Base-by-base conservation (phyloP, 1,140 invertebrate genomes). In the Holcopasites calliopsidis region DNA sequence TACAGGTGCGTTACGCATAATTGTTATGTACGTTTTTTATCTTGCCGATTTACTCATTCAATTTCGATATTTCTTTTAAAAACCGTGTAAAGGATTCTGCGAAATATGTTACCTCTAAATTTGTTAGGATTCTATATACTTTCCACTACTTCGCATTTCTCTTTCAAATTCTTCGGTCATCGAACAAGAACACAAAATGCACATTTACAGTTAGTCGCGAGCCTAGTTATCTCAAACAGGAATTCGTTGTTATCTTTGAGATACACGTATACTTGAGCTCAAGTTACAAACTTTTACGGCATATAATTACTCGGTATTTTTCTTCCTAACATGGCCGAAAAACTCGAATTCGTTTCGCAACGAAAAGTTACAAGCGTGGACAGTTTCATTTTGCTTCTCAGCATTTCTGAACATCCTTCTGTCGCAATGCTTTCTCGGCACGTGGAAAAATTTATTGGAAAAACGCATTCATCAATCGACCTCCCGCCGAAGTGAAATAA, bases 181-280 rank as follows among this genome's bases (percentile, higher is more conserved):
- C 31, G 31, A 23, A 13, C 2, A 55, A 33, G 35, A 68, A 47
- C 3, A 52, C 33, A 62, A 76, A 73, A 66, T 64, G 50, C 40
- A 54, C 35, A 38, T 69, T 65, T 57, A 62, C 40, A 49, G 60
- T 60, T 76, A 52, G 26, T 42, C 44, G 26, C 38, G 64, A 66
- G 18, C 7, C 40, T 31, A 76, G 58, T 73, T 81, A 77, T 82
- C 80, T 64, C 55, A 35, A 76, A 74, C 49, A 52, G 57, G 54
- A 69, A 82, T 74, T 78, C 70, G 60, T 33, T 40, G 80, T 83
- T 83, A 83, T 83, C 81, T 74, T 47, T 23, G 62, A 83, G 81
- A 83, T 82, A 80, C 71, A 23, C 65, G 49, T 52, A 65, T 70
- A 70, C 64, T 82, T 81, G 52, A 72, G 70, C 81, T 60, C 62